phyloP scores from a whole-genome alignment of 1,140 invertebrate genomes.

The Sipha flava region DNA sequence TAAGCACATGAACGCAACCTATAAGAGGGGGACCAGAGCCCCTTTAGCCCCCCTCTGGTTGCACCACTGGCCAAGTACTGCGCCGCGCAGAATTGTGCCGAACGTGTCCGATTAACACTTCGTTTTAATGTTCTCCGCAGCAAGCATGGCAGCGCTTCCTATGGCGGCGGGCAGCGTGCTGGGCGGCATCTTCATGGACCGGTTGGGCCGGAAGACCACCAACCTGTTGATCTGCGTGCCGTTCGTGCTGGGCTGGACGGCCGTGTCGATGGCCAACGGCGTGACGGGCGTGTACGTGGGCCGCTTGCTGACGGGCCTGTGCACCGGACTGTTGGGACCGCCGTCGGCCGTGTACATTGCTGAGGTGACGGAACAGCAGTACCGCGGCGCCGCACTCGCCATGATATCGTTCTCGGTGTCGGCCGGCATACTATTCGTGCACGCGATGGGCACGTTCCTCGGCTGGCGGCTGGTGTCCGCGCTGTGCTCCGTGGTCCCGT shows the following conservation, averaged over 20 bases:
- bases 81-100: too few relatives aligned
- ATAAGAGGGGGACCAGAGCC: too few relatives aligned
- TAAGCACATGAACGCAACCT: too few relatives aligned
- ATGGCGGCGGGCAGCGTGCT: constrained; percentile 54
- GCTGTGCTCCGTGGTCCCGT: constrained; percentile 48
- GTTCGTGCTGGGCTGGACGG: constrained; percentile 57
- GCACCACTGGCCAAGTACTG: too few relatives aligned
- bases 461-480: constrained; percentile 52
- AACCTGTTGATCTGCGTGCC: constrained; percentile 53
- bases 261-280: constrained; percentile 49
- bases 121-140: constrained; percentile 42
- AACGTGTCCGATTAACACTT: too few relatives aligned
- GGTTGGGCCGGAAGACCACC: constrained; percentile 55
- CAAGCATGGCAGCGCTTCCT: constrained; percentile 51
- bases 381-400: constrained; percentile 51
- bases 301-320: constrained; percentile 57
- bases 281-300: constrained; percentile 52
- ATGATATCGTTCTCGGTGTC: constrained; percentile 49
- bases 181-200: constrained; percentile 55
- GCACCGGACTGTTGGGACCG: constrained; percentile 48
- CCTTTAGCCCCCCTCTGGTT: too few relatives aligned
- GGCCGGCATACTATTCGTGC: constrained; percentile 49
- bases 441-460: constrained; percentile 53
- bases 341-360: constrained; percentile 48
- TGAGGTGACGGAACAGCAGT: constrained; percentile 36